phyloP scores from a whole-genome alignment of 2,113 vertebrate species.

The Isichthys henryi region DNA sequence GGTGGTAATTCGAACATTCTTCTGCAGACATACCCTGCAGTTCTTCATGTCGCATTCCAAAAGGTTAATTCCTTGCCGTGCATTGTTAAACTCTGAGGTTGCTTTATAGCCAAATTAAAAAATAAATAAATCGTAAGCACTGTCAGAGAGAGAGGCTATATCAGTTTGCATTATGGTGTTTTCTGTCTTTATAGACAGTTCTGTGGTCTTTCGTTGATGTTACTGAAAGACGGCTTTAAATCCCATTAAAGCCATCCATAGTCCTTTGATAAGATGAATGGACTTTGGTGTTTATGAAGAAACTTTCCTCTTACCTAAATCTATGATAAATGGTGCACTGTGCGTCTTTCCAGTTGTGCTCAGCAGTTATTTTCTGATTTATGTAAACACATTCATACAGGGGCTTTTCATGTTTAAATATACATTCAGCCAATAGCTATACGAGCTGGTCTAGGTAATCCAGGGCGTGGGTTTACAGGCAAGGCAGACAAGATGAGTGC shows the following conservation, averaged over 20 bases:
- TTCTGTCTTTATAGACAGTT: neutral
- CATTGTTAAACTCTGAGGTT: neutral
- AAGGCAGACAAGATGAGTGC: constrained; percentile 27
- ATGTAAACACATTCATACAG: neutral
- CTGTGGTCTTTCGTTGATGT: neutral
- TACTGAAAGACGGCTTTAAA: neutral
- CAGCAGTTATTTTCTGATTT: neutral
- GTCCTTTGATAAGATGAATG: neutral
- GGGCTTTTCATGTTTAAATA: constrained; percentile 40
- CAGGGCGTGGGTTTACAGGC: constrained; percentile 40
- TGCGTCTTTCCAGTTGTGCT: neutral
- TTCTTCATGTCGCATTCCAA: neutral
- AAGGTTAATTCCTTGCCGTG: neutral
- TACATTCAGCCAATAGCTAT: constrained; percentile 38
- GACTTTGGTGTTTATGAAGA: neutral
- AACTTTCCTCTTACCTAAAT: neutral
- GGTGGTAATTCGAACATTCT: neutral
- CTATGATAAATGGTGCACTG: neutral
- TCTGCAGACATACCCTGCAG: neutral
- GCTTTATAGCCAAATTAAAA: neutral
- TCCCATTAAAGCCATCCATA: neutral
- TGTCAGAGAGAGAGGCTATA: neutral
- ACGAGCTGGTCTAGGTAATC: constrained; percentile 40
- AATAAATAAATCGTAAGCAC: neutral
- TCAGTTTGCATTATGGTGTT: neutral